These are phyloP conservation scores for Rhinichthys klamathensis DNA, from an alignment of 2,113 vertebrate genomes.

Conservation along the genomic window DNA sequence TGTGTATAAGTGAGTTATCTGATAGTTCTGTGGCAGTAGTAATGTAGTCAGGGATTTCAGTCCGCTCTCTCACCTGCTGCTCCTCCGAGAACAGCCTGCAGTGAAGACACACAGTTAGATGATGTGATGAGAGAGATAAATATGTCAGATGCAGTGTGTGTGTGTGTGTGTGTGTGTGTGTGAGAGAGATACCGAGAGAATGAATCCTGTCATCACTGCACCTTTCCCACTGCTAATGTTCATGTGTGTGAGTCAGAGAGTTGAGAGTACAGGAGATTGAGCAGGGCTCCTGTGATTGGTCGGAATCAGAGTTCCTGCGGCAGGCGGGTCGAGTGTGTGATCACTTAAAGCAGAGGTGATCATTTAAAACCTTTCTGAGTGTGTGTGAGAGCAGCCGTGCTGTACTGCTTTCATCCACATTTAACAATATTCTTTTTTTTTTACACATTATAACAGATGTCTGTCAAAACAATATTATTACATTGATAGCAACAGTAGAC, in stretches of 20 bases:
- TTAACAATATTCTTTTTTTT: neutral
- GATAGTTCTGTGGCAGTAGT: neutral
- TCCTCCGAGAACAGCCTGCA: slow-evolving; percentile 60
- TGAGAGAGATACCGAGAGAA: neutral
- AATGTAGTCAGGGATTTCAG: slow-evolving; percentile 48
- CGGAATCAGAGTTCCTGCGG: slow-evolving; percentile 12
- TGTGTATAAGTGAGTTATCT: neutral
- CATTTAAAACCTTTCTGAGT: slow-evolving; percentile 28
- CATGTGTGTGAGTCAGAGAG: slow-evolving; percentile 11
- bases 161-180: slow-evolving; percentile 32
- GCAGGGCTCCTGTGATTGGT: slow-evolving; percentile 16
- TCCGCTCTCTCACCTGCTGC: slow-evolving; percentile 64
- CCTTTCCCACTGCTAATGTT: neutral
- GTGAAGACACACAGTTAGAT: slow-evolving; percentile 53
- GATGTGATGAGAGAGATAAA: slow-evolving; percentile 32
- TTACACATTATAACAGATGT: neutral
- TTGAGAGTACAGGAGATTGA: slow-evolving; percentile 21
- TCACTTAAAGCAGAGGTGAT: slow-evolving; percentile 35
- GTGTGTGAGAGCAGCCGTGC: neutral
- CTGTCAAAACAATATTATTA: neutral
- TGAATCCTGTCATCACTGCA: neutral
- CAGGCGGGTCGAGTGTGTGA: slow-evolving; percentile 12
- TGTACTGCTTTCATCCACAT: neutral
- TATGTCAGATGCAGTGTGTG: slow-evolving; percentile 37
- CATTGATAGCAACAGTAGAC: neutral